Evolutionary conservation across 2,113 vertebrate genomes (phyloP).

Genomic region (Engraulis encrasicolus): DNA sequence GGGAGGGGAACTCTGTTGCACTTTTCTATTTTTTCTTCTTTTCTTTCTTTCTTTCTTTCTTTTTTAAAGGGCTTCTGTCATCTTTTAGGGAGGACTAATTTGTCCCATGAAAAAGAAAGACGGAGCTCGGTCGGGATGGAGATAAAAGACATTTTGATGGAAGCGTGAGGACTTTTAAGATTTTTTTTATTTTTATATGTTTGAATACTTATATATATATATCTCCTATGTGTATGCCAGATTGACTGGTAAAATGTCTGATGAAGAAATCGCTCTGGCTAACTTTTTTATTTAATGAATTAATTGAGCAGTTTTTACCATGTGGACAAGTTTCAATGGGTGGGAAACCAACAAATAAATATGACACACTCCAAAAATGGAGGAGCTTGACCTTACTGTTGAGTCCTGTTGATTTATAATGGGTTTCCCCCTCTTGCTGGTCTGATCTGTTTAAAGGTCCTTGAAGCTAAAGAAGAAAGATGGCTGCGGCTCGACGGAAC

Average conservation of each 20-base stretch:
- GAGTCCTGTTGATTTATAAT: constrained; percentile 47
- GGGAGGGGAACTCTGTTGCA: constrained; percentile 85
- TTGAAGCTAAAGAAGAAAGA: constrained; percentile 67
- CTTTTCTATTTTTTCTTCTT: no score
- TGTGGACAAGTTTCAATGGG: constrained; percentile 13
- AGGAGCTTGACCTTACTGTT: constrained; percentile 36
- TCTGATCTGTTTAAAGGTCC: constrained; percentile 66
- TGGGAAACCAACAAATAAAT: constrained; percentile 34
- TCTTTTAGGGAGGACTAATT: constrained; percentile 73
- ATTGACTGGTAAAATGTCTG: constrained; percentile 57
- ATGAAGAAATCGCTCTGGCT: constrained; percentile 48
- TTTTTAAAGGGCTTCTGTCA: constrained; percentile 71
- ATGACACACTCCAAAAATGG: constrained; percentile 1
- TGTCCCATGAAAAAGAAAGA: constrained; percentile 74
- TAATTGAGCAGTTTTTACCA: constrained; percentile 35
- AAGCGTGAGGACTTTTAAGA: constrained; percentile 63
- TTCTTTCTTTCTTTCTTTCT: no score
- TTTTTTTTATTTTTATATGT: constrained; percentile 56
- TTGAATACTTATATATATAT: no score
- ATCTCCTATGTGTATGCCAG: constrained; percentile 69
- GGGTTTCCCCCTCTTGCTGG: constrained; percentile 55
- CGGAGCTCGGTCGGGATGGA: constrained; percentile 63
- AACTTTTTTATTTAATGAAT: constrained; percentile 54
- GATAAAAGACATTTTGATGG: constrained; percentile 72
- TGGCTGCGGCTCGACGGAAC: constrained; percentile 58